Conservation (phyloP, 2,888 invertebrate species). For the Agrypnus murinus region DNA sequence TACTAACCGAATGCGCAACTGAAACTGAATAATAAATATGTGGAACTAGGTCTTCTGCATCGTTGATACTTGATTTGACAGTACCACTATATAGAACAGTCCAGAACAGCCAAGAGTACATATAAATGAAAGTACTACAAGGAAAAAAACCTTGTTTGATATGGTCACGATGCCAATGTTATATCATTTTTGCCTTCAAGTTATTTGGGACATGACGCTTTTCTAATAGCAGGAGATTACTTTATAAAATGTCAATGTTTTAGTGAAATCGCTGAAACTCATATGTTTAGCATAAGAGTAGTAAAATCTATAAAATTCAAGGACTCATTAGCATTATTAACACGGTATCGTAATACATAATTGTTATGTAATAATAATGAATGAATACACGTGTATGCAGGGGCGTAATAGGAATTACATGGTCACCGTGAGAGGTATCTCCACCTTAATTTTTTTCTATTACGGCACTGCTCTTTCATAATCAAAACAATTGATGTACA, state of each 20-base stretch:
- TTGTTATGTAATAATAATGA: slow-evolving; percentile 16
- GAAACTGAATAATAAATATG: slow-evolving; percentile 5
- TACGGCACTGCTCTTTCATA: too few species aligned
- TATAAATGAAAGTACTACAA: slow-evolving; percentile 16
- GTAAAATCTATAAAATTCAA: slow-evolving; percentile 21
- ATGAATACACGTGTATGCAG: too few species aligned
- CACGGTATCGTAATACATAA: slow-evolving; percentile 11
- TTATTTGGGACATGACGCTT: slow-evolving; percentile 27
- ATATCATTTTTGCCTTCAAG: not conserved
- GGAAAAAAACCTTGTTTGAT: slow-evolving; percentile 2
- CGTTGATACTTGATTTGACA: slow-evolving; percentile 1
- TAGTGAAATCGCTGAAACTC: slow-evolving; percentile 17
- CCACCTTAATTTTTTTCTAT: too few species aligned
- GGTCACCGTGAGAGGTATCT: too few species aligned
- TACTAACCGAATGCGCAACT: too few species aligned
- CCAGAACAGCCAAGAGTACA: not conserved
- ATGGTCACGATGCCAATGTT: slow-evolving; percentile 24
- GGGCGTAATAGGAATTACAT: too few species aligned
- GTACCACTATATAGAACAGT: too few species aligned
- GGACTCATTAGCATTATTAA: slow-evolving; percentile 14
- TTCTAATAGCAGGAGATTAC: too few species aligned
- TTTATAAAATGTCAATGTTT: slow-evolving; percentile 23
- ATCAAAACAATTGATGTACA: too few species aligned
- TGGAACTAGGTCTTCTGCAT: slow-evolving; percentile 19
- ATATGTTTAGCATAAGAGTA: too few species aligned